These are phyloP conservation scores for Drosophila imparisetae DNA, from an alignment of 2,888 invertebrate genomes.

Conservation along the genomic window DNA sequence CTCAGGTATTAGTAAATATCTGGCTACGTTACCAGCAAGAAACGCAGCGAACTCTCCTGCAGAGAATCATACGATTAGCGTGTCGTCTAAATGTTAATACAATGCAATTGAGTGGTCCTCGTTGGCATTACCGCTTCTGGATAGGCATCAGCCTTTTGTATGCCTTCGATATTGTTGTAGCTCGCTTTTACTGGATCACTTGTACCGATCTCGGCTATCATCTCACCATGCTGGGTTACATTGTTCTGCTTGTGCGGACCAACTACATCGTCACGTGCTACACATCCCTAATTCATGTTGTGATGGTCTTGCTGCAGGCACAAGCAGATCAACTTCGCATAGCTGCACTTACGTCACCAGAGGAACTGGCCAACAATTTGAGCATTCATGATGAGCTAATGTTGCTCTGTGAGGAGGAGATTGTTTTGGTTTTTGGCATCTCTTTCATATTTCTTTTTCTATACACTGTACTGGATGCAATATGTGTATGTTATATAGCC, in stretches of 20 bases:
- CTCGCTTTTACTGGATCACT: background rate
- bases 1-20: slow-evolving; percentile 14
- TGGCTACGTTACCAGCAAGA: slow-evolving; percentile 22
- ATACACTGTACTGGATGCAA: slow-evolving; percentile 37
- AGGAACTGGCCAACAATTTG: slow-evolving; percentile 8
- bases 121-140: slow-evolving; percentile 39
- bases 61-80: background rate
- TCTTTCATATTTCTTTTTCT: slow-evolving; percentile 33
- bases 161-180: background rate
- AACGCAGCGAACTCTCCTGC: slow-evolving; percentile 5
- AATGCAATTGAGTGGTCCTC: background rate
- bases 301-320: slow-evolving; percentile 16
- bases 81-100: background rate
- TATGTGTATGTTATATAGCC: slow-evolving; percentile 18
- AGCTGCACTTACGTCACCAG: background rate
- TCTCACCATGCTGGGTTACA: slow-evolving; percentile 7
- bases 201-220: background rate
- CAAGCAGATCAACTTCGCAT: slow-evolving; percentile 7
- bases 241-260: slow-evolving; percentile 23
- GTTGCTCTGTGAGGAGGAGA: slow-evolving; percentile 35
- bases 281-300: slow-evolving; percentile 20
- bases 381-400: slow-evolving; percentile 39
- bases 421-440: slow-evolving; percentile 41
- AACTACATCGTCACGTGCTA: slow-evolving; percentile 30
- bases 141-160: slow-evolving; percentile 12